Percentiles rank a stretch among this genome's conserved stretches.
These are phyloP conservation scores for Spilogale gracilis DNA, from an alignment of 2,113 vertebrate species.

Conservation along the genomic window DNA sequence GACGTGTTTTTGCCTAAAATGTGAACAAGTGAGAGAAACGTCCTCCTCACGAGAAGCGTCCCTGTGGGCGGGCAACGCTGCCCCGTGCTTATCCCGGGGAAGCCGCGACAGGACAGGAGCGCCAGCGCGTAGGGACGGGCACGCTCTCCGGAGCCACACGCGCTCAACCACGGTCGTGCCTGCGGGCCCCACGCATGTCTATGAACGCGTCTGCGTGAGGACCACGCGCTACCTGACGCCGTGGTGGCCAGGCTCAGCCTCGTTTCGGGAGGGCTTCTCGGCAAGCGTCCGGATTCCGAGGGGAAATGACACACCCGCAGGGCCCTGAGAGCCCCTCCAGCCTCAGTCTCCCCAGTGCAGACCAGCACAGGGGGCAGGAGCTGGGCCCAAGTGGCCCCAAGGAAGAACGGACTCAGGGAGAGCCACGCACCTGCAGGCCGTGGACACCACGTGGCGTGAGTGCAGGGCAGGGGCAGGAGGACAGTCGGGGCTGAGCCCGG, in stretches of 20 bases:
- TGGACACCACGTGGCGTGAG: accelerated
- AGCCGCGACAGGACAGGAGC: too few species aligned
- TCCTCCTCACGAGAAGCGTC: neutral
- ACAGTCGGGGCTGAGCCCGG: neutral
- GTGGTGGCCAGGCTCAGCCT: neutral
- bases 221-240: accelerated
- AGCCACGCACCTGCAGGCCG: too few species aligned
- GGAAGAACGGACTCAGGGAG: neutral
- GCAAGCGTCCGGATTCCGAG: neutral
- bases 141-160: neutral
- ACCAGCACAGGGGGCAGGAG: neutral
- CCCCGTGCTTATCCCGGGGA: neutral
- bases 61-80: accelerated
- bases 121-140: neutral
- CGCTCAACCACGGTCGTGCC: accelerated
- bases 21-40: neutral
- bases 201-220: too few species aligned
- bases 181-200: accelerated
- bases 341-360: neutral
- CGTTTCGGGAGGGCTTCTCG: neutral
- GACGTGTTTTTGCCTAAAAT: neutral
- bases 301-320: neutral
- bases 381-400: neutral
- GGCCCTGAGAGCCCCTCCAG: neutral
- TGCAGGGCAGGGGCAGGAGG: neutral